phyloP scores from a whole-genome alignment of 2,113 vertebrate genomes.

The Pterocles burchelli region DNA sequence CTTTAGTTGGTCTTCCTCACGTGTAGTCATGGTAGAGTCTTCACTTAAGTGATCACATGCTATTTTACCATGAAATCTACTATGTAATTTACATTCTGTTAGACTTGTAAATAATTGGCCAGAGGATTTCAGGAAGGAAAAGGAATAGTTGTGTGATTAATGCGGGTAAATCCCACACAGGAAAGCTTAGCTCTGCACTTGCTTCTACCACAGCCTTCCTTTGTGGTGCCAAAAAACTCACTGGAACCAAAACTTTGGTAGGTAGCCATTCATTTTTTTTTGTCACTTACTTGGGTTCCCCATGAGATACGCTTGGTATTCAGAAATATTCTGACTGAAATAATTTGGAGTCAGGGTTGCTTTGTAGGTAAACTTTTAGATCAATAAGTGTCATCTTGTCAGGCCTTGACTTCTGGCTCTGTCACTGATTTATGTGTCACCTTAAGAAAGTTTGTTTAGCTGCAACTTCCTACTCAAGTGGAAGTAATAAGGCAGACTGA shows the following conservation, averaged over 20 bases:
- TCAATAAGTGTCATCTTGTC: neutral
- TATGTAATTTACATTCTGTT: neutral
- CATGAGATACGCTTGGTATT: neutral
- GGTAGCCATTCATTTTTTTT: neutral
- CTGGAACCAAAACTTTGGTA: slow-evolving; percentile 4
- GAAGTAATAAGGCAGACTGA: slow-evolving; percentile 28
- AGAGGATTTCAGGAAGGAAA: neutral
- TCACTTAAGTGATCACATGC: neutral
- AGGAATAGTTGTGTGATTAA: neutral
- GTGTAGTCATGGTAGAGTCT: neutral
- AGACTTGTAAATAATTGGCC: neutral
- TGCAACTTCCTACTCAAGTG: slow-evolving; percentile 32
- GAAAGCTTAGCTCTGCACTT: neutral
- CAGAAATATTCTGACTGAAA: neutral
- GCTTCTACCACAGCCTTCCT: neutral
- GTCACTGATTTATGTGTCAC: neutral
- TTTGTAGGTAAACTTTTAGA: slow-evolving; percentile 23
- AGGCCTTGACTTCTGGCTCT: slow-evolving; percentile 21
- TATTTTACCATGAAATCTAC: neutral
- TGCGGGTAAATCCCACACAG: neutral
- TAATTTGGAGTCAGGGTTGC: neutral
- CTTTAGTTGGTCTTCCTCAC: neutral
- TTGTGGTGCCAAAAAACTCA: neutral
- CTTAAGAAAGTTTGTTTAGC: slow-evolving; percentile 35
- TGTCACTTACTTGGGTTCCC: neutral